Percentiles rank a stretch among this genome's conserved stretches.
Evolutionary conservation across 2,797 vertebrate genomes (phyloP).

Genomic region (Galagoides demidoff): DNA sequence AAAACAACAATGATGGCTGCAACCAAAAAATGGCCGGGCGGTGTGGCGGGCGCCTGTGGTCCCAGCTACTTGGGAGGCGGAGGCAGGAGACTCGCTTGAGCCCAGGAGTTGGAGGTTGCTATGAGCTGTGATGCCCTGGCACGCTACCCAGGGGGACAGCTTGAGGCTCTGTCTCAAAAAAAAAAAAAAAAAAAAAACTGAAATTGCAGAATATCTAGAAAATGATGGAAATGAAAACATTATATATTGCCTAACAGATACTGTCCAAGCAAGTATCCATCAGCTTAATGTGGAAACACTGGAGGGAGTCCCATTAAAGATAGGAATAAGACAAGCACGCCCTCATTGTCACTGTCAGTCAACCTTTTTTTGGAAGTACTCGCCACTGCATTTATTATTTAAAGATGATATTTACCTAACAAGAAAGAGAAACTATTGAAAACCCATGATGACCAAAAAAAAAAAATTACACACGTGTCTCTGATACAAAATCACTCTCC

Average conservation of each 20-base stretch:
- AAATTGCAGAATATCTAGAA: neutral
- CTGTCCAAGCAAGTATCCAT: neutral
- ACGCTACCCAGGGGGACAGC: too few species aligned
- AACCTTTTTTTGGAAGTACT: neutral
- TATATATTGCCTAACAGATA: neutral
- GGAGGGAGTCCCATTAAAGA: neutral
- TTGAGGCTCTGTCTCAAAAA: too few species aligned
- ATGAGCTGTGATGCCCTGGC: too few species aligned
- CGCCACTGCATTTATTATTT: neutral
- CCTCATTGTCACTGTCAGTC: neutral
- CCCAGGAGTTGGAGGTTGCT: too few species aligned
- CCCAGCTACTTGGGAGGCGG: too few species aligned
- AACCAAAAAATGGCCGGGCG: too few species aligned
- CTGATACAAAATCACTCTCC: neutral
- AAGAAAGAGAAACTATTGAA: neutral
- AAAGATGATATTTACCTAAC: neutral
- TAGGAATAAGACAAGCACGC: neutral
- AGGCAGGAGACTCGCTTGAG: too few species aligned
- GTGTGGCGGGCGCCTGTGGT: too few species aligned
- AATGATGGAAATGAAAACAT: neutral
- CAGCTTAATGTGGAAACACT: neutral
- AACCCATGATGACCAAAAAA: neutral
- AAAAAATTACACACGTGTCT: neutral
- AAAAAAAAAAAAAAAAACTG: too few species aligned
- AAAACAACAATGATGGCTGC: too few species aligned